Conservation (phyloP, 2,888 invertebrate genomes). For the Oeneis ivallda region DNA sequence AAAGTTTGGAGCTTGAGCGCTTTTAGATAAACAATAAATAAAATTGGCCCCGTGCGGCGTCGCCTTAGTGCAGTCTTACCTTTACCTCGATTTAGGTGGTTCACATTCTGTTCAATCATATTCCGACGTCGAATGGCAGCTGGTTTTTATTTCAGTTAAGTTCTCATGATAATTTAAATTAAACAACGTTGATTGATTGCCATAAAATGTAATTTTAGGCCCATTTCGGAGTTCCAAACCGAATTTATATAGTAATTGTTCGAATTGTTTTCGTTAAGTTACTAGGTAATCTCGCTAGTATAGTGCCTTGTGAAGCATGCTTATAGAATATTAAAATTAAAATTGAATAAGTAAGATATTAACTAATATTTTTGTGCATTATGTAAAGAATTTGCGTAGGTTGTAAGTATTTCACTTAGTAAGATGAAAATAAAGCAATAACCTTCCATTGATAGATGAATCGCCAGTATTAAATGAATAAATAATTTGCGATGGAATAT, state of each 20-base stretch:
- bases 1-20: too few relatives aligned
- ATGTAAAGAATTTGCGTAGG: slow-evolving; percentile 50
- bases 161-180: not conserved
- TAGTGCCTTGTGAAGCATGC: slow-evolving; percentile 81
- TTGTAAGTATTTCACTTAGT: slow-evolving; percentile 40
- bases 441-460: slow-evolving; percentile 59
- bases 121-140: not conserved
- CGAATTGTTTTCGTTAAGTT: slow-evolving; percentile 61
- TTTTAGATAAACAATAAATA: too few relatives aligned
- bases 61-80: too few relatives aligned
- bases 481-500: slow-evolving; percentile 34
- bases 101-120: too few relatives aligned
- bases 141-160: not conserved
- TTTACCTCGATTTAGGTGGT: too few relatives aligned
- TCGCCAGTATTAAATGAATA: slow-evolving; percentile 62
- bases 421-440: slow-evolving; percentile 66
- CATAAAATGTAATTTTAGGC: slow-evolving; percentile 72
- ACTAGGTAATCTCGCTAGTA: slow-evolving; percentile 72
- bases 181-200: slow-evolving; percentile 57
- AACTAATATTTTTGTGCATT: slow-evolving; percentile 72
- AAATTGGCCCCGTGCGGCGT: too few relatives aligned
- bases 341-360: slow-evolving; percentile 58
- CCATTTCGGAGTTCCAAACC: slow-evolving; percentile 73
- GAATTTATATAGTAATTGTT: slow-evolving; percentile 75
- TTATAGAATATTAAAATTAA: slow-evolving; percentile 58